phyloP scores from a whole-genome alignment of 2,888 invertebrate genomes.

The Cyclophora albipunctata region DNA sequence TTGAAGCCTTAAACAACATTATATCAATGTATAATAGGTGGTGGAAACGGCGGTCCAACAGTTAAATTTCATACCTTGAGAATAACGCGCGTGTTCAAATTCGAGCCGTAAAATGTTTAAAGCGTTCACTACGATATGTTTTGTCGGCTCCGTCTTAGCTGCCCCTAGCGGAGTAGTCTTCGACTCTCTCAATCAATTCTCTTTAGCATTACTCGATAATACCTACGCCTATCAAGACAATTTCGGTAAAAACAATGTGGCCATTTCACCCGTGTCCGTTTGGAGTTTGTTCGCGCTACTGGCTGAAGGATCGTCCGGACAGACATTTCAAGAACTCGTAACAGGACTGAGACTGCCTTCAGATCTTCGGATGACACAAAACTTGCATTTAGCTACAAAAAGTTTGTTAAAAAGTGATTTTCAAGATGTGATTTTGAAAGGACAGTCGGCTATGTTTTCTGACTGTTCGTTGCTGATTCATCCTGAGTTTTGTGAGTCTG shows the following conservation, averaged over 20 bases:
- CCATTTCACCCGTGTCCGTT: slow-evolving; percentile 56
- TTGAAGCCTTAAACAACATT: slow-evolving; percentile 9
- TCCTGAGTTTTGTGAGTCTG: slow-evolving; percentile 57
- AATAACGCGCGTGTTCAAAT: slow-evolving; percentile 41
- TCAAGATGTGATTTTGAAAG: slow-evolving; percentile 45
- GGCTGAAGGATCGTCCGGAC: slow-evolving; percentile 59
- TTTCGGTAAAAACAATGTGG: slow-evolving; percentile 51
- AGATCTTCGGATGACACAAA: slow-evolving; percentile 49
- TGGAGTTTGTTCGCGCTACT: slow-evolving; percentile 62
- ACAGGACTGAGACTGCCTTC: slow-evolving; percentile 44
- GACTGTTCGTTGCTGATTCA: slow-evolving; percentile 48
- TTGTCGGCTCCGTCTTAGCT: slow-evolving; percentile 28
- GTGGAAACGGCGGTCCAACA: slow-evolving; percentile 37
- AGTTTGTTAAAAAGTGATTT: slow-evolving; percentile 40
- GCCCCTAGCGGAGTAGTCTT: slow-evolving; percentile 44
- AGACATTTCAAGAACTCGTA: slow-evolving; percentile 56
- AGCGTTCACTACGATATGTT: slow-evolving; percentile 32
- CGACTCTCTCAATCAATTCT: slow-evolving; percentile 49
- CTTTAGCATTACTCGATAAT: slow-evolving; percentile 52
- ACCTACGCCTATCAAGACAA: slow-evolving; percentile 54
- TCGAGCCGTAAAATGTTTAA: slow-evolving; percentile 47
- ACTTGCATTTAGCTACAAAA: slow-evolving; percentile 44
- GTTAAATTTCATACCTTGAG: slow-evolving; percentile 50
- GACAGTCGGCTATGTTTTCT: slow-evolving; percentile 51
- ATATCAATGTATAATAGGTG: slow-evolving; percentile 19